Evolutionary conservation across 1,140 invertebrate species (phyloP).

Genomic region (Drosophila murphyi): DNA sequence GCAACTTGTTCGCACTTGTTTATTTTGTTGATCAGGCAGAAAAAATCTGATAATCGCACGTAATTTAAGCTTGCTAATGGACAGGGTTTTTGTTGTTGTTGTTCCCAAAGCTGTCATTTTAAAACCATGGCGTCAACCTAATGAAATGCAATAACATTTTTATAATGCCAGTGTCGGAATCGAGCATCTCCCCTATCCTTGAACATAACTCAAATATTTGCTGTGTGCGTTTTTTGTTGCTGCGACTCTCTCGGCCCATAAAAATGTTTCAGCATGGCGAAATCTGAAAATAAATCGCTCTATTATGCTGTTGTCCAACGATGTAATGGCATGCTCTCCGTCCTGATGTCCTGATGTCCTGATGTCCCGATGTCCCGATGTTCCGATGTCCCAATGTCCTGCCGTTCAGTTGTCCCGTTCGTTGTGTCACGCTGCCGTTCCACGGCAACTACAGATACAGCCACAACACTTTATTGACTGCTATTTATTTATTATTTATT

Average conservation of each 20-base stretch:
- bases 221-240: conserved; percentile 9
- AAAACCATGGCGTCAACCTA: conserved; percentile 18
- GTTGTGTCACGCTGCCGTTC: neutral
- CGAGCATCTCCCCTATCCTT: conserved; percentile 9
- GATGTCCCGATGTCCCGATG: neutral
- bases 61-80: neutral
- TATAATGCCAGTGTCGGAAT: conserved; percentile 37
- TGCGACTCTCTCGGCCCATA: neutral
- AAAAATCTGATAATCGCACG: neutral
- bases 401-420: neutral
- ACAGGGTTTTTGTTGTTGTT: neutral
- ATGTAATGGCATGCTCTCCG: conserved; percentile 19
- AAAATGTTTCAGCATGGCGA: conserved; percentile 31
- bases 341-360: neutral
- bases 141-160: conserved; percentile 73
- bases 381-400: neutral
- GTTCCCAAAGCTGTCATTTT: neutral
- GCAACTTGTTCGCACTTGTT: too few relatives aligned
- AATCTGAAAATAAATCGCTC: conserved; percentile 73
- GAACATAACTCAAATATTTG: conserved; percentile 68
- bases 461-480: conserved; percentile 66
- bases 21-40: neutral
- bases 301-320: conserved; percentile 56
- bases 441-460: conserved; percentile 47
- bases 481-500: conserved; percentile 74